Conservation (phyloP, 2,888 invertebrate species). For the Hylaea fasciaria region DNA sequence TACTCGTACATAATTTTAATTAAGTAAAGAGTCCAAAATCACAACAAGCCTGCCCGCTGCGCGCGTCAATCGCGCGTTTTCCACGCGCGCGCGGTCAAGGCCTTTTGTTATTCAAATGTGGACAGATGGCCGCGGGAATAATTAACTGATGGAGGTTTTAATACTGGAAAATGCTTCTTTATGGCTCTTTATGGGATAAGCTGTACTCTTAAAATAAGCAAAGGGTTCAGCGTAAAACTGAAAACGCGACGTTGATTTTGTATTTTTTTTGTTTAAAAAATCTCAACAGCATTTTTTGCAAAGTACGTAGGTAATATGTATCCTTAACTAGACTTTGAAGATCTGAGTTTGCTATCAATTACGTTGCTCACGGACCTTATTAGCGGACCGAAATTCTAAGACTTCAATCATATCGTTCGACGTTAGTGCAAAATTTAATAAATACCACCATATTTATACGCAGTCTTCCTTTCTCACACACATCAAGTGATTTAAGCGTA, state of each 20-base stretch:
- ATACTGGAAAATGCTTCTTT: conserved; percentile 35
- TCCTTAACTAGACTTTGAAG: too few relatives aligned
- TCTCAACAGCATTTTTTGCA: too few relatives aligned
- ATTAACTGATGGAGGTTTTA: conserved; percentile 70
- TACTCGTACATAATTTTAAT: too few relatives aligned
- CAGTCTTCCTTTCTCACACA: conserved; percentile 19
- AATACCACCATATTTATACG: too few relatives aligned
- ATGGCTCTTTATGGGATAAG: conserved; percentile 2
- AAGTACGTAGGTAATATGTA: too few relatives aligned
- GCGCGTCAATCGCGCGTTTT: conserved; percentile 72
- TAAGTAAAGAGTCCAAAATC: not conserved
- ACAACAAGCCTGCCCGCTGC: conserved; percentile 13
- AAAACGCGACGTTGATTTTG: not conserved
- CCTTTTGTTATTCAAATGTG: conserved; percentile 79
- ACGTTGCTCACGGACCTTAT: too few relatives aligned
- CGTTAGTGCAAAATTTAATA: too few relatives aligned
- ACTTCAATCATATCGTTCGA: too few relatives aligned
- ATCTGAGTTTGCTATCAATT: too few relatives aligned
- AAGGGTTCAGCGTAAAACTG: not conserved
- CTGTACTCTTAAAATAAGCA: not conserved
- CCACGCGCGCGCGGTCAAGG: conserved; percentile 61
- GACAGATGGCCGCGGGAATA: conserved; percentile 69
- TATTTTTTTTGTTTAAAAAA: too few relatives aligned
- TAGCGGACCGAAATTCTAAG: too few relatives aligned
- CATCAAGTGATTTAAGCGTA: conserved; percentile 57